Evolutionary conservation across 1,140 invertebrate genomes (phyloP).

Genomic region (Episyrphus balteatus): DNA sequence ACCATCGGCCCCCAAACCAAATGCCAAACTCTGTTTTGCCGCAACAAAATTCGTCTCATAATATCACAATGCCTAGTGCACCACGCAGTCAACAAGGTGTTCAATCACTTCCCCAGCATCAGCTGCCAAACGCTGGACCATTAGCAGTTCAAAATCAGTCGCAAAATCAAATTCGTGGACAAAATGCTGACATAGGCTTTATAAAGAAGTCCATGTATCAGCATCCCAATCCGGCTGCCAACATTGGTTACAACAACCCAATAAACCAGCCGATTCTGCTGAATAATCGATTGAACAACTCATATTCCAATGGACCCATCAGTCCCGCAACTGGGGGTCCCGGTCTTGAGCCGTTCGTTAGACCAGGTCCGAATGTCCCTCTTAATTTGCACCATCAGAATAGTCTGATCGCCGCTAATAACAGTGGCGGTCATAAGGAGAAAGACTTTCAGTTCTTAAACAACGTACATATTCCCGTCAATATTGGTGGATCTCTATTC

Average conservation of each 20-base stretch:
- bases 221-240: background rate
- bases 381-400: slow-evolving; percentile 9
- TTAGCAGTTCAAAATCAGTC: slow-evolving; percentile 5
- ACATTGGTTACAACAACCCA: slow-evolving; percentile 2
- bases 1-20: slow-evolving; percentile 3
- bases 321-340: slow-evolving; percentile 17
- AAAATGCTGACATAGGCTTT: slow-evolving; percentile 29
- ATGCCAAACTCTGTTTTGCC: slow-evolving; percentile 6
- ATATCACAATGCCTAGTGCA: slow-evolving; percentile 15
- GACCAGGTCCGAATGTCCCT: slow-evolving; percentile 2
- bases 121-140: slow-evolving; percentile 12
- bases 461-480: slow-evolving; percentile 34
- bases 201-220: background rate
- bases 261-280: slow-evolving; percentile 14
- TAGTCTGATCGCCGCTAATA: slow-evolving; percentile 19
- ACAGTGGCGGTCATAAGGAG: slow-evolving; percentile 14
- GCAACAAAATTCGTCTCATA: slow-evolving; percentile 13
- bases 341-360: slow-evolving; percentile 8
- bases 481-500: slow-evolving; percentile 29
- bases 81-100: slow-evolving; percentile 20
- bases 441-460: slow-evolving; percentile 43
- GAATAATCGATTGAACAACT: slow-evolving; percentile 23
- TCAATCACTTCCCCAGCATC: slow-evolving; percentile 10
- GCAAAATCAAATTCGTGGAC: slow-evolving; percentile 12
- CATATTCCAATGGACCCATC: slow-evolving; percentile 30